These are phyloP conservation scores for Halocynthia roretzi DNA, from an alignment of 23 tunicate genomes.

Conservation along the genomic window DNA sequence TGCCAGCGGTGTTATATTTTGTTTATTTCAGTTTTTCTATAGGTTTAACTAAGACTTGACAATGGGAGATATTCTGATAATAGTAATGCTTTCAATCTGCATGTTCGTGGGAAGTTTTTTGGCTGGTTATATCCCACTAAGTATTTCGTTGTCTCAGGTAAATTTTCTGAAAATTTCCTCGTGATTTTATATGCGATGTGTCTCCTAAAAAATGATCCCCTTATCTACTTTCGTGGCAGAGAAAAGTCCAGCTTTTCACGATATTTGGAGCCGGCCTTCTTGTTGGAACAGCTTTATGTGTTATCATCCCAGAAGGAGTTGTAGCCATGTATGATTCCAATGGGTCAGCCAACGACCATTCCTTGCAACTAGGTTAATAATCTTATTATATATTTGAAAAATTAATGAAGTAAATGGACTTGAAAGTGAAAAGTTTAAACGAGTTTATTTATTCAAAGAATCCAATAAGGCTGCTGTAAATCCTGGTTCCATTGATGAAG, in stretches of 20 bases:
- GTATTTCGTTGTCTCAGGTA: conserved; percentile 77
- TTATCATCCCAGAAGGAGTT: conserved; percentile 99
- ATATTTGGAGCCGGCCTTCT: conserved; percentile 96
- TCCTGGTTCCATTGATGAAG: too few species aligned
- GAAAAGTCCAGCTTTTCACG: conserved; percentile 82
- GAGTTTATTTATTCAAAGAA: too few species aligned
- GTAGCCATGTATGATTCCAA: conserved; percentile 69
- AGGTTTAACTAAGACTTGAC: too few species aligned
- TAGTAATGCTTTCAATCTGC: conserved; percentile 33
- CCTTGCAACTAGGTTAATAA: too few species aligned
- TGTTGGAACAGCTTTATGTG: conserved; percentile 95
- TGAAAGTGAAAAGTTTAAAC: too few species aligned
- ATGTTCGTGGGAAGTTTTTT: conserved; percentile 94
- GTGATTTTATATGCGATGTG: neutral
- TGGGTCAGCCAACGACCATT: too few species aligned
- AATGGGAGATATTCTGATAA: too few species aligned
- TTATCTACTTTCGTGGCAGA: conserved; percentile 25
- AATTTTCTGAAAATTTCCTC: neutral
- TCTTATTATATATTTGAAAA: too few species aligned
- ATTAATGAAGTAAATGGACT: too few species aligned
- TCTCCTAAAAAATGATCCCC: neutral
- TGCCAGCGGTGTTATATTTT: too few species aligned
- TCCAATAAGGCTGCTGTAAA: too few species aligned
- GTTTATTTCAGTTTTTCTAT: too few species aligned
- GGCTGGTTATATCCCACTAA: conserved; percentile 91